These are phyloP conservation scores for Apogon hyalosoma DNA, from an alignment of 2,797 vertebrate genomes.

Conservation along the genomic window DNA sequence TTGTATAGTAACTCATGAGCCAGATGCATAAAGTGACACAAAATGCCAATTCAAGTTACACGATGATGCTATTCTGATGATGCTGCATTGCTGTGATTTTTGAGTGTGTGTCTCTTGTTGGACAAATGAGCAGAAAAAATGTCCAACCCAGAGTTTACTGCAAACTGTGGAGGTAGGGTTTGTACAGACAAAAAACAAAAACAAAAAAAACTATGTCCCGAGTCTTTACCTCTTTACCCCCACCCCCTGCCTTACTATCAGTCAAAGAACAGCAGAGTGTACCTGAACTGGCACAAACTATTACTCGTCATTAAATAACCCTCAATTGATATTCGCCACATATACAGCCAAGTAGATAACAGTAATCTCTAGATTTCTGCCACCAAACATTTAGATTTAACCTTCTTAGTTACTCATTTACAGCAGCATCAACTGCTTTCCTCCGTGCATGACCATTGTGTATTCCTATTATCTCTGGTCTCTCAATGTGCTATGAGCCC, in stretches of 20 bases:
- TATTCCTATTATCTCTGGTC: slow-evolving; percentile 74
- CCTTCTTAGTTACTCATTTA: slow-evolving; percentile 57
- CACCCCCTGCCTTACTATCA: slow-evolving; percentile 69
- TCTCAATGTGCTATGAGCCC: slow-evolving; percentile 70
- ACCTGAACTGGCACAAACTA: slow-evolving; percentile 66
- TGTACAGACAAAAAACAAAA: slow-evolving; percentile 5
- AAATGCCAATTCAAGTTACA: slow-evolving; percentile 60
- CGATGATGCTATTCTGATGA: slow-evolving; percentile 67
- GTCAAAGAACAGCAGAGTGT: slow-evolving; percentile 71
- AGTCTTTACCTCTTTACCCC: slow-evolving; percentile 55
- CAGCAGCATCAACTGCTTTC: slow-evolving; percentile 43
- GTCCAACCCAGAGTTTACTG: slow-evolving; percentile 37
- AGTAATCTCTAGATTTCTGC: slow-evolving; percentile 57
- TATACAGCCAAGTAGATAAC: slow-evolving; percentile 64
- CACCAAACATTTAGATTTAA: slow-evolving; percentile 47
- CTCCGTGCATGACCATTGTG: slow-evolving; percentile 78
- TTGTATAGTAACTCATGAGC: slow-evolving; percentile 46
- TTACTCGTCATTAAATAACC: slow-evolving; percentile 51
- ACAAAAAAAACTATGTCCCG: slow-evolving; percentile 23
- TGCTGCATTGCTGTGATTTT: slow-evolving; percentile 57
- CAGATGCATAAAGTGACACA: slow-evolving; percentile 28
- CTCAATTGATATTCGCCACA: slow-evolving; percentile 56
- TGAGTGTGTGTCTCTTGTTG: slow-evolving; percentile 24
- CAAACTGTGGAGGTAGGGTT: slow-evolving; percentile 52
- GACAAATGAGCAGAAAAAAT: slow-evolving; percentile 17